Evolutionary conservation across 2,113 vertebrate genomes (phyloP).

Genomic region (Tragelaphus strepsiceros): DNA sequence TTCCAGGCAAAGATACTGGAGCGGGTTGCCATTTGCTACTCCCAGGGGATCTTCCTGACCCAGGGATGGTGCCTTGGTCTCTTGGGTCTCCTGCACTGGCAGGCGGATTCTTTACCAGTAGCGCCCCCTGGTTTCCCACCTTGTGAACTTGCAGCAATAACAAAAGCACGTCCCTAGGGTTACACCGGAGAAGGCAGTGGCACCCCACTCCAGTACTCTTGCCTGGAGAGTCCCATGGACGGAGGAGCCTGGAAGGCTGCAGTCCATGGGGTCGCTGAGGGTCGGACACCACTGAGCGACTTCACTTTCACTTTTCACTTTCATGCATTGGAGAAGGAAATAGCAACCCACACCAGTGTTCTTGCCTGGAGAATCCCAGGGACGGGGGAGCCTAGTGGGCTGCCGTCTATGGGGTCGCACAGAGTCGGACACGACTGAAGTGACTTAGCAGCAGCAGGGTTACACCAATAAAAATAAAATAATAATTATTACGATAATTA

Average conservation of each 20-base stretch:
- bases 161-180: not conserved
- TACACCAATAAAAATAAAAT: not conserved
- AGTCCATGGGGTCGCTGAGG: no score
- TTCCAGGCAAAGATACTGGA: not conserved
- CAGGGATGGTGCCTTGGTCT: not conserved
- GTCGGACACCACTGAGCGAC: no score
- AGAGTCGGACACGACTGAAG: no score
- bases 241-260: no score
- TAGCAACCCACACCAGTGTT: no score
- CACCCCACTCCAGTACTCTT: no score
- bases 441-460: not conserved
- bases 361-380: no score
- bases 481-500: not conserved
- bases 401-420: no score
- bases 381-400: no score
- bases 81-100: not conserved
- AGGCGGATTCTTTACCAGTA: not conserved
- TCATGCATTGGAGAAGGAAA: no score
- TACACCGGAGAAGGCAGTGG: not conserved
- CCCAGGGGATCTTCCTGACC: not conserved
- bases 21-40: not conserved
- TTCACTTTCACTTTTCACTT: no score
- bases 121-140: not conserved
- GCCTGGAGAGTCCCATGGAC: no score
- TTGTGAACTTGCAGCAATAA: not conserved